These are phyloP conservation scores for Caenorhabditis inopinata DNA, from an alignment of 1,140 invertebrate genomes.

Conservation along the genomic window DNA sequence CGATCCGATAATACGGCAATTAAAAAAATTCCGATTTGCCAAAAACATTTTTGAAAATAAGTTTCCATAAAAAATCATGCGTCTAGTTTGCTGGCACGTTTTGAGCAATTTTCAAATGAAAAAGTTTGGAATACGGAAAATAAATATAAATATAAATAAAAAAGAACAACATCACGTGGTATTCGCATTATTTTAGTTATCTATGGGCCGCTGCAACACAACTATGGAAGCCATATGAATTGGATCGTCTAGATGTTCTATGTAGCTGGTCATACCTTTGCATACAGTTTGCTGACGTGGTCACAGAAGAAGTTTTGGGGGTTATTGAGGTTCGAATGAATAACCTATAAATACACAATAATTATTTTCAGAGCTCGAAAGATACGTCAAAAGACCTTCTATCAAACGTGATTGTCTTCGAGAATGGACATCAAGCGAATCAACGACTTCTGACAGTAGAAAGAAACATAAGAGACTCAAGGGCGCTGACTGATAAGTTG, in stretches of 20 bases:
- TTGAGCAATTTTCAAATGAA: too few species aligned
- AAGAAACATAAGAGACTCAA: constrained; percentile 23
- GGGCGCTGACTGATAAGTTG: constrained; percentile 14
- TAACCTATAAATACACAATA: too few species aligned
- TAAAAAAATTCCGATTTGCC: too few species aligned
- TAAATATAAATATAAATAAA: too few species aligned
- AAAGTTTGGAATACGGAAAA: too few species aligned
- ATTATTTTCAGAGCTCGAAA: not conserved
- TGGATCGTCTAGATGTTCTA: constrained; percentile 40
- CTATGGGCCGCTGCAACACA: constrained; percentile 30
- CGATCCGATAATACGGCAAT: too few species aligned
- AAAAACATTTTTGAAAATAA: too few species aligned
- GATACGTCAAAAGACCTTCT: constrained; percentile 9
- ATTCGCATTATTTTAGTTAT: constrained; percentile 37
- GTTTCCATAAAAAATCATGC: too few species aligned
- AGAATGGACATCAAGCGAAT: constrained; percentile 38
- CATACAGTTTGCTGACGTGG: constrained; percentile 40
- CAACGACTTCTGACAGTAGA: constrained; percentile 39
- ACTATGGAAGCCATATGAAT: constrained; percentile 40
- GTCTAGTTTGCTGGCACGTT: too few species aligned
- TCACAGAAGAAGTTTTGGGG: constrained; percentile 1
- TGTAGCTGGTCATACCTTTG: constrained; percentile 38
- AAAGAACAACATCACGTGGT: too few species aligned
- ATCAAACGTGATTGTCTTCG: constrained; percentile 26
- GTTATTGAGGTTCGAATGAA: constrained; percentile 20